Conservation (phyloP, 2,113 vertebrate species). For the Cranoglanis bouderius region DNA sequence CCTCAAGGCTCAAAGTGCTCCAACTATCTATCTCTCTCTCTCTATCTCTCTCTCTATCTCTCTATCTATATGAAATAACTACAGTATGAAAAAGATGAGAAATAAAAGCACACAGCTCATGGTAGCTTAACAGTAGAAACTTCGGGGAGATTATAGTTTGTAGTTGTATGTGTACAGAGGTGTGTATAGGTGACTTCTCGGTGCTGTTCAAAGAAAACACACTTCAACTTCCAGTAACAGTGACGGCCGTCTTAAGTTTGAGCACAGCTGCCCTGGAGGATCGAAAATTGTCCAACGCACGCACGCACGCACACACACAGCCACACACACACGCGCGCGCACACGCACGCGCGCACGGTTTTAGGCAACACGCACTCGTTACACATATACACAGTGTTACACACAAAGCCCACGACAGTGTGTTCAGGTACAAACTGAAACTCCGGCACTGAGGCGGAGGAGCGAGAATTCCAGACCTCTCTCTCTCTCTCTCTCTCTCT, state of each 20-base stretch:
- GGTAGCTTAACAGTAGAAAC: neutral
- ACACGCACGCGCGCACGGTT: neutral
- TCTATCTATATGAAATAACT: neutral
- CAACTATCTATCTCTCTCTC: too few relatives aligned
- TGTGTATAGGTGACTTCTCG: neutral
- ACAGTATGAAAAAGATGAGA: neutral
- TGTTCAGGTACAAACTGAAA: conserved; percentile 27
- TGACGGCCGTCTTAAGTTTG: conserved; percentile 16
- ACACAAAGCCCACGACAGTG: neutral
- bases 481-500: neutral
- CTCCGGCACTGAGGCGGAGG: conserved; percentile 19
- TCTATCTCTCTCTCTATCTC: neutral
- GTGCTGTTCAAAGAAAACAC: neutral
- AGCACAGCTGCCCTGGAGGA: conserved; percentile 17
- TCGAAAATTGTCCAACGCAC: neutral
- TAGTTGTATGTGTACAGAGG: neutral
- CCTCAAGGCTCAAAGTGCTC: neutral
- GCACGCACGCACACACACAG: neutral
- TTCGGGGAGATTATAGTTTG: neutral
- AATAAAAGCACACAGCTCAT: neutral
- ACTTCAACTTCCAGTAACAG: neutral
- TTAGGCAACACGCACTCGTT: neutral
- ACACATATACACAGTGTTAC: neutral
- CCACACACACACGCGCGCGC: neutral
- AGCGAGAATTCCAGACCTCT: conserved; percentile 53